Base-by-base conservation (phyloP, 2,113 vertebrate genomes). In the Colinus virginianus region DNA sequence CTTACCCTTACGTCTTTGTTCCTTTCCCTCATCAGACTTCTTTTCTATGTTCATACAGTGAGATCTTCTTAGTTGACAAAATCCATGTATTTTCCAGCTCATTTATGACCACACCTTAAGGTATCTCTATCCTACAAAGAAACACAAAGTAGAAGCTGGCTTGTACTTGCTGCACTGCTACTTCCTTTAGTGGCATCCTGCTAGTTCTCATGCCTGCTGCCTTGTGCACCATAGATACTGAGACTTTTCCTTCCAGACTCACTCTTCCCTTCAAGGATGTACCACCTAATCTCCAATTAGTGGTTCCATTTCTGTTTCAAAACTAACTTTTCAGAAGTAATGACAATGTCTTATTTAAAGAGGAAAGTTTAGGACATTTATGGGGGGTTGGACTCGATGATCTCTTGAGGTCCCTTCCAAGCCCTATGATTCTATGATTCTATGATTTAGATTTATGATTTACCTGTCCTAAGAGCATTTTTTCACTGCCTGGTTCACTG, bases 81-180 rank as follows among this genome's bases (percentile, higher is more conserved):
- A 48, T 68, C 10, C 25, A 43, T 6, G 4, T 32, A 30, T 86
- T 71, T 48, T 58, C 46, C 15, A 48, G 67, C 2, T 71, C 4
- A 1, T 53, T 53, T 83, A 46, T 59, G 30, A 63, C 20, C 6
- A 10, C 30, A 43, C 5, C 8, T 19, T 67, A 40, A 42, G 20
- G 16, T 76, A 9, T 32, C 18, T 86, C 21, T 76, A 2, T 26
- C 15, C n/a, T 46, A 42, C 23, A 22, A 2, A 32, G 53, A 62
- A 84, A 9, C 16, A 53, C 3, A 8, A 56, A 63, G 40, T 8
- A n/a, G 6, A 59, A 30, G 7, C 5, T 64, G 17, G 5, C 6
- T 53, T 23, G 22, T 5, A 26, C 7, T 45, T 32, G 9, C n/a
- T 64, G 42, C 0, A 2, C 18, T 23, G 25, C 11, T 32, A 1